These are phyloP conservation scores for Sylvia borin DNA, from an alignment of 2,797 vertebrate species.

Conservation along the genomic window DNA sequence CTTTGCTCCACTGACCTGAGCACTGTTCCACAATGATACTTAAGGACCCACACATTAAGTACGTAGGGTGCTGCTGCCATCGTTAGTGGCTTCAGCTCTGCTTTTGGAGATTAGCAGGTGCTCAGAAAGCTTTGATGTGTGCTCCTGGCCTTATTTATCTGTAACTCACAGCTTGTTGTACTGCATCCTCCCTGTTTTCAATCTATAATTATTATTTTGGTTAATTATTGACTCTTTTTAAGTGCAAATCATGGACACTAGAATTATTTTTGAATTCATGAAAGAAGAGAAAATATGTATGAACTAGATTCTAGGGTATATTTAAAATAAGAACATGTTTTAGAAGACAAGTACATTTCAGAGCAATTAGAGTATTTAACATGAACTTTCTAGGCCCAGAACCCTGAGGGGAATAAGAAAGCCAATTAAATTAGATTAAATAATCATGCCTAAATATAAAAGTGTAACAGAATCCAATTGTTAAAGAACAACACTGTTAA, in stretches of 20 bases:
- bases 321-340: constrained; percentile 66
- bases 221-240: constrained; percentile 70
- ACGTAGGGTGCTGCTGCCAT: neutral
- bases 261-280: constrained; percentile 28
- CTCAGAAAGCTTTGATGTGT: constrained; percentile 59
- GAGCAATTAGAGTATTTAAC: constrained; percentile 79
- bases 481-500: constrained; percentile 71
- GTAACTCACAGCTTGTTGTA: neutral
- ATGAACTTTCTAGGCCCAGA: constrained; percentile 73
- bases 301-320: constrained; percentile 63
- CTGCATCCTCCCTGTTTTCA: neutral
- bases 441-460: constrained; percentile 75
- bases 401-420: constrained; percentile 73
- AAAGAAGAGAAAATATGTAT: constrained; percentile 58
- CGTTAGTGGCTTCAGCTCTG: neutral
- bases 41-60: neutral
- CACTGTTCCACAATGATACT: neutral
- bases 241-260: constrained; percentile 68
- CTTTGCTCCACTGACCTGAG: neutral
- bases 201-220: constrained; percentile 59
- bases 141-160: constrained; percentile 42
- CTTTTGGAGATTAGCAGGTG: neutral
- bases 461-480: constrained; percentile 67
- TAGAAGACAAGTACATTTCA: constrained; percentile 68
- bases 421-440: constrained; percentile 80